These are phyloP conservation scores for Chloroclystis v-ata DNA, from an alignment of 2,888 invertebrate species.

Conservation along the genomic window DNA sequence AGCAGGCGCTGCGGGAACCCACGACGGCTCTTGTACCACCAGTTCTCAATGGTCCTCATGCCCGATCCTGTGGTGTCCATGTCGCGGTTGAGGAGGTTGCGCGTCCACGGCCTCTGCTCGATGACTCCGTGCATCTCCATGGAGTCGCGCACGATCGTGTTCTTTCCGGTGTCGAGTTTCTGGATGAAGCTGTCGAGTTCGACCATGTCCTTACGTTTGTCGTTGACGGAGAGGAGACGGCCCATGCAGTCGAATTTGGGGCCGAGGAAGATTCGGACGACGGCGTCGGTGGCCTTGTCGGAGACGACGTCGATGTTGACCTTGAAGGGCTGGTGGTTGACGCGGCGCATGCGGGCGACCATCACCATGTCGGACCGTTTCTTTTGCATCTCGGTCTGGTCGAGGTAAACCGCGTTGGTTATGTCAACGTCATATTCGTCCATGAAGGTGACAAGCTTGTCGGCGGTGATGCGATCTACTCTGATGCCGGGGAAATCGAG, in stretches of 20 bases:
- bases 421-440: conserved; percentile 83
- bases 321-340: conserved; percentile 82
- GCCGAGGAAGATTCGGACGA: conserved; percentile 83
- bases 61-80: conserved; percentile 58
- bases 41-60: conserved; percentile 73
- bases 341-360: conserved; percentile 79
- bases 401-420: conserved; percentile 78
- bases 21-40: conserved; percentile 72
- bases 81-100: conserved; percentile 43
- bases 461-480: conserved; percentile 79
- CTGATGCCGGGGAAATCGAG: conserved; percentile 81
- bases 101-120: conserved; percentile 77
- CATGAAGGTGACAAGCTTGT: conserved; percentile 83
- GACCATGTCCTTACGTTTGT: conserved; percentile 65
- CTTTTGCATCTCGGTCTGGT: conserved; percentile 67
- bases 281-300: conserved; percentile 76
- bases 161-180: conserved; percentile 81
- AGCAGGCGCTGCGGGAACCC: conserved; percentile 84
- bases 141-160: conserved; percentile 83
- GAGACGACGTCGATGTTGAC: conserved; percentile 77
- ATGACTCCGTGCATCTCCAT: conserved; percentile 80
- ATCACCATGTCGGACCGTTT: conserved; percentile 67
- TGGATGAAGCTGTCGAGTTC: conserved; percentile 77
- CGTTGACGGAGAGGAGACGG: conserved; percentile 70
- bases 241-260: conserved; percentile 84